Percentiles rank a stretch among this genome's conserved stretches.
phyloP scores from a whole-genome alignment of 2,797 vertebrate species.

The Schizopygopsis pylzovi region DNA sequence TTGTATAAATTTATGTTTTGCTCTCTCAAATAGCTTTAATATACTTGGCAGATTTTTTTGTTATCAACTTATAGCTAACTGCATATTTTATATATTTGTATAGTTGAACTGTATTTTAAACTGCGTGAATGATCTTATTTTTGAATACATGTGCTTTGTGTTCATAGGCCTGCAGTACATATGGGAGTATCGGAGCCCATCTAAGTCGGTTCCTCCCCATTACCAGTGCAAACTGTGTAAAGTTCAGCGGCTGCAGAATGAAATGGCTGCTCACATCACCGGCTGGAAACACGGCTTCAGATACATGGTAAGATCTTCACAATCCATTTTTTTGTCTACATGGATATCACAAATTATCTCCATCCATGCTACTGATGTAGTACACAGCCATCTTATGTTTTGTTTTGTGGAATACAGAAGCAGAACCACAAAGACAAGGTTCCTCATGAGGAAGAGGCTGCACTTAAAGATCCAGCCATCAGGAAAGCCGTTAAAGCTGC shows the following conservation, averaged over 20 bases:
- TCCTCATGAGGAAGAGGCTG: slow-evolving; percentile 70
- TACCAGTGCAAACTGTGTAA: slow-evolving; percentile 82
- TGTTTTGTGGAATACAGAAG: slow-evolving; percentile 67
- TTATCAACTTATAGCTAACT: background rate
- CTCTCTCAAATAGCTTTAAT: background rate
- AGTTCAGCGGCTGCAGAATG: slow-evolving; percentile 75
- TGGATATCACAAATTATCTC: background rate
- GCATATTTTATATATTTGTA: background rate
- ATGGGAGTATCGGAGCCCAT: slow-evolving; percentile 84
- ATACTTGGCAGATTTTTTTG: background rate
- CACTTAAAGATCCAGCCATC: slow-evolving; percentile 68
- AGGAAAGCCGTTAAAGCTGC: slow-evolving; percentile 72
- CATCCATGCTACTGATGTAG: background rate
- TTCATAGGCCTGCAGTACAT: slow-evolving; percentile 80
- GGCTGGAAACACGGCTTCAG: slow-evolving; percentile 81
- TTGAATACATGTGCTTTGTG: slow-evolving; percentile 11
- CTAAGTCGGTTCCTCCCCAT: slow-evolving; percentile 78
- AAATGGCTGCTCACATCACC: slow-evolving; percentile 78
- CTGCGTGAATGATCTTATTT: background rate
- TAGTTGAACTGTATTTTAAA: background rate
- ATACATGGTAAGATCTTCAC: slow-evolving; percentile 74
- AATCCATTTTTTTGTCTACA: background rate
- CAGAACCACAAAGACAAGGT: slow-evolving; percentile 72
- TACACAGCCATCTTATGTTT: background rate
- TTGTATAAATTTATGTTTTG: background rate